Conservation (phyloP, 92 coral and sea anemone species). For the Pocillopora meandrina region DNA sequence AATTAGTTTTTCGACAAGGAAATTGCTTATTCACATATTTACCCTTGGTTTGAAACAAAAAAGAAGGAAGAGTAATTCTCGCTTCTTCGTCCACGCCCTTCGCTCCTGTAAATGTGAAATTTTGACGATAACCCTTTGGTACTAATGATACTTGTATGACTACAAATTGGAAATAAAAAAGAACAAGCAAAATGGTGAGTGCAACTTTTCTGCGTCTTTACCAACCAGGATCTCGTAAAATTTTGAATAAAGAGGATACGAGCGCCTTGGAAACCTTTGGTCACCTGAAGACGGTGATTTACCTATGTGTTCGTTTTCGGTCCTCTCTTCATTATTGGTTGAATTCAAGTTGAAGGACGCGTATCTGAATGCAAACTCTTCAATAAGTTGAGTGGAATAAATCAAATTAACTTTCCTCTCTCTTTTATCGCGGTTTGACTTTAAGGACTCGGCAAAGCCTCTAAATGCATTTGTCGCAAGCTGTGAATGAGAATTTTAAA, state of each 20-base stretch:
- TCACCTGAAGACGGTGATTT: background rate
- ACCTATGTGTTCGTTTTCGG: constrained; percentile 36
- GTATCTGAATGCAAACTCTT: constrained; percentile 34
- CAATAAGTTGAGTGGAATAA: constrained; percentile 2
- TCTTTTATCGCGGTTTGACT: background rate
- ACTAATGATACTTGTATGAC: constrained; percentile 29
- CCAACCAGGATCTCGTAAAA: too few relatives aligned
- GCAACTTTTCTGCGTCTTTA: too few relatives aligned
- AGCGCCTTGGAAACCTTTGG: too few relatives aligned
- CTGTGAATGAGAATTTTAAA: background rate
- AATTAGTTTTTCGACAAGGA: too few relatives aligned
- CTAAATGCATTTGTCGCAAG: constrained; percentile 14
- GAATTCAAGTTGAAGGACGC: constrained; percentile 27
- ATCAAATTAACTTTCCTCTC: background rate
- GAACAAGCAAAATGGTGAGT: background rate
- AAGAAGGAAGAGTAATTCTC: constrained; percentile 23
- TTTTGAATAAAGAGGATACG: too few relatives aligned
- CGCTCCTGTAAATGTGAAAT: constrained; percentile 15
- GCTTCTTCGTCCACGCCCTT: background rate
- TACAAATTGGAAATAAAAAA: background rate
- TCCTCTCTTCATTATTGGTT: constrained; percentile 20
- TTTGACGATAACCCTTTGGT: background rate
- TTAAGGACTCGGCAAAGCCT: background rate
- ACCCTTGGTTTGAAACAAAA: constrained; percentile 11
- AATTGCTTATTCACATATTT: background rate